Evolutionary conservation across 2,797 vertebrate species (phyloP).

Genomic region (Rhinatrema bivittatum): DNA sequence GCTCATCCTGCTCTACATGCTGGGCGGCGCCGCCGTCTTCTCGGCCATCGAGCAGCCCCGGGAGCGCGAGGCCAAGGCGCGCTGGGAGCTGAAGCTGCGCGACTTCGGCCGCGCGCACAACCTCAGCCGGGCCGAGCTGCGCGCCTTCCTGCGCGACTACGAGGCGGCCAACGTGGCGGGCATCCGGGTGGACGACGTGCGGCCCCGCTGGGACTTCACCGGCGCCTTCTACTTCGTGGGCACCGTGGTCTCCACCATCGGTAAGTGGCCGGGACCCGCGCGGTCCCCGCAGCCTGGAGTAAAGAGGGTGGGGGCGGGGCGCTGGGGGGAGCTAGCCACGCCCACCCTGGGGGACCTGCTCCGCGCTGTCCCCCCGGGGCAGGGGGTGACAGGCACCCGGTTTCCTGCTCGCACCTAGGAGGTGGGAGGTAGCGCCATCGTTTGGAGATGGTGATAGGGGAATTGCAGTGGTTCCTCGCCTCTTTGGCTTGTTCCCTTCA

Average conservation of each 20-base stretch:
- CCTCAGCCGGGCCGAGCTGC: slow-evolving; percentile 72
- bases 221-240: slow-evolving; percentile 93
- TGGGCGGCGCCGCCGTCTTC: slow-evolving; percentile 87
- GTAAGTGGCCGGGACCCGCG: slow-evolving; percentile 51
- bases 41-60: slow-evolving; percentile 83
- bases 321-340: no score
- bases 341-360: no score
- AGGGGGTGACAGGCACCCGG: no score
- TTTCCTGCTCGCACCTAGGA: no score
- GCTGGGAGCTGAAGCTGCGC: slow-evolving; percentile 76
- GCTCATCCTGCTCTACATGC: slow-evolving; percentile 76
- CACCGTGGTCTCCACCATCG: slow-evolving; percentile 91
- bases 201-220: slow-evolving; percentile 85
- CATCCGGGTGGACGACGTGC: slow-evolving; percentile 71
- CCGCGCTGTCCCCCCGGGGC: no score
- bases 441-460: no score
- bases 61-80: slow-evolving; percentile 74
- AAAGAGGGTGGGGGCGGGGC: no score
- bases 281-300: no score
- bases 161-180: slow-evolving; percentile 82
- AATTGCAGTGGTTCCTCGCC: no score
- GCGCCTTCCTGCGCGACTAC: slow-evolving; percentile 74
- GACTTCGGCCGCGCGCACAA: slow-evolving; percentile 77
- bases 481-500: no score
- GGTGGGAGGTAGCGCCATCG: no score